Conservation (phyloP, 2,797 vertebrate genomes). For the Pangasius djambal region DNA sequence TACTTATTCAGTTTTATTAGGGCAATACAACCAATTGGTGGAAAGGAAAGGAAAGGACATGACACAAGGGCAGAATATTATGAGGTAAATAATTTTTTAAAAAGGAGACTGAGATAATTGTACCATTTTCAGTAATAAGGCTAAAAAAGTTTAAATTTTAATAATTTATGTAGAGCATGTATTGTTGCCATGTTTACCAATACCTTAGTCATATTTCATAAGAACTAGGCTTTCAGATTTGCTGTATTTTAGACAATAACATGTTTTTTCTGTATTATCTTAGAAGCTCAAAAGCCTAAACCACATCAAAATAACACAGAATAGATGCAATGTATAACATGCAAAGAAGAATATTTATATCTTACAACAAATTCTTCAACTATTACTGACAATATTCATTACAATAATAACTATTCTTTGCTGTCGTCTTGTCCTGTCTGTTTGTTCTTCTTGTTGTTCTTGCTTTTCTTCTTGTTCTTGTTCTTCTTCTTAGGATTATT, state of each 20-base stretch:
- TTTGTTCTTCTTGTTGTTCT: neutral
- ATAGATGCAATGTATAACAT: neutral
- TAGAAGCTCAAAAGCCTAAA: neutral
- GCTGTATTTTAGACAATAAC: too few relatives aligned
- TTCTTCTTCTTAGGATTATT: neutral
- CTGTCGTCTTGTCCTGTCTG: neutral
- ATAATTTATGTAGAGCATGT: neutral
- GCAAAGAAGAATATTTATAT: neutral
- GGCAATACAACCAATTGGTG: neutral
- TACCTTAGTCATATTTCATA: neutral
- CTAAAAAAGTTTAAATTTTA: neutral
- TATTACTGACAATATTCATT: neutral
- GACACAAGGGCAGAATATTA: too few relatives aligned
- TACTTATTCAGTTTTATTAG: neutral
- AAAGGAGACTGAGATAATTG: neutral
- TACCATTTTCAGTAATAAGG: neutral
- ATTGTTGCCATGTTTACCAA: neutral
- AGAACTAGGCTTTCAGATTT: neutral
- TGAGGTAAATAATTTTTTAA: neutral
- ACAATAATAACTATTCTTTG: neutral
- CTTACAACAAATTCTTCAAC: neutral
- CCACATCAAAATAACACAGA: neutral
- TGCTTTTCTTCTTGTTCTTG: neutral
- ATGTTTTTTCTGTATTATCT: too few relatives aligned
- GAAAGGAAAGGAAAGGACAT: neutral